A percentile compares a stretch with the other conserved stretches of the same genome.
These are phyloP conservation scores for Cydia strobilella DNA, from an alignment of 1,140 invertebrate genomes.

Conservation along the genomic window DNA sequence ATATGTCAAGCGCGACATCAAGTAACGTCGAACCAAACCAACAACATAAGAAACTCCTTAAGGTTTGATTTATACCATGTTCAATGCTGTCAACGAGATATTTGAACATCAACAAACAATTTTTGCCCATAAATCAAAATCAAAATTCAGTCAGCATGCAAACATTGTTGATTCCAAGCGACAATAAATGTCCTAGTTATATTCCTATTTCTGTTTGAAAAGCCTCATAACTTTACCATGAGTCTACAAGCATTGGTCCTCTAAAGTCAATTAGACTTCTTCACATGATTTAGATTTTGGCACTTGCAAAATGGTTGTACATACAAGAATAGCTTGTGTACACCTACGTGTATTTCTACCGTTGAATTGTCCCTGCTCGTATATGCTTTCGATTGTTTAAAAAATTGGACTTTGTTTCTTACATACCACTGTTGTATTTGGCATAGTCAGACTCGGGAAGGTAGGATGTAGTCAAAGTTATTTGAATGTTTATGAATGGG, in stretches of 20 bases:
- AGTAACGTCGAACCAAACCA: too few species aligned
- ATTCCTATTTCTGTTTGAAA: slow-evolving; percentile 19
- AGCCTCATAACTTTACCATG: slow-evolving; percentile 32
- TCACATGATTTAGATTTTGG: slow-evolving; percentile 42
- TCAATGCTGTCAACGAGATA: not conserved
- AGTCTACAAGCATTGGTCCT: slow-evolving; percentile 40
- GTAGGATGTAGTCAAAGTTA: not conserved
- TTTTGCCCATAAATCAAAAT: not conserved
- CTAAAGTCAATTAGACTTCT: slow-evolving; percentile 47
- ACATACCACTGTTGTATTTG: not conserved
- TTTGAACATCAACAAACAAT: not conserved
- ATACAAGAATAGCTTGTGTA: slow-evolving; percentile 43
- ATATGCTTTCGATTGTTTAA: not conserved
- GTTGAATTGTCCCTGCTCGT: not conserved
- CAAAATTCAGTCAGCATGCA: not conserved
- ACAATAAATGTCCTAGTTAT: not conserved
- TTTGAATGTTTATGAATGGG: not conserved
- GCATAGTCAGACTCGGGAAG: not conserved
- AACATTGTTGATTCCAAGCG: not conserved
- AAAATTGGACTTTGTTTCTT: not conserved
- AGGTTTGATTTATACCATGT: too few species aligned
- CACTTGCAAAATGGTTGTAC: slow-evolving; percentile 41
- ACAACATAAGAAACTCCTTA: too few species aligned
- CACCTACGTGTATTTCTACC: slow-evolving; percentile 41
- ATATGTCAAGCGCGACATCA: too few species aligned